A percentile compares a stretch with the other conserved stretches of the same genome.
Conservation (phyloP, 2,797 vertebrate species). For the Malacoraja senta region DNA sequence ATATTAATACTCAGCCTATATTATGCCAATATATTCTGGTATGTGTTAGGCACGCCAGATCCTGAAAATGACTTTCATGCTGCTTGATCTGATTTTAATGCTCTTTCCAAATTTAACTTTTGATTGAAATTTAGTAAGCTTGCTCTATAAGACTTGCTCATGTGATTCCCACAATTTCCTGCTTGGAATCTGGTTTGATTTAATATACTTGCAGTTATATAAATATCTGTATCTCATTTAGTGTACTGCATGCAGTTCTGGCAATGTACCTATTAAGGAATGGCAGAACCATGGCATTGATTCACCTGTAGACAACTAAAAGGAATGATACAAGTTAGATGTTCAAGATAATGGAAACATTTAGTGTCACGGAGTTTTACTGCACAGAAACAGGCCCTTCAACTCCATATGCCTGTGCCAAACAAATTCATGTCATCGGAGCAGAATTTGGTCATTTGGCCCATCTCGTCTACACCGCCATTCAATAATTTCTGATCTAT, state of each 20-base stretch:
- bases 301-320: not conserved
- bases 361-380: not conserved
- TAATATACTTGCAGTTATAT: not conserved
- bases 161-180: not conserved
- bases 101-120: not conserved
- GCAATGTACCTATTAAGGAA: not conserved
- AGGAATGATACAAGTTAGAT: not conserved
- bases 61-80: not conserved
- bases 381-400: too few relatives aligned
- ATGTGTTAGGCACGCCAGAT: not conserved
- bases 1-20: not conserved
- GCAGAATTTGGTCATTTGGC: too few relatives aligned
- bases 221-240: not conserved
- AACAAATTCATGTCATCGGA: too few relatives aligned
- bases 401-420: too few relatives aligned
- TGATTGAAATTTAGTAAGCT: not conserved
- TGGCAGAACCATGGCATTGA: not conserved
- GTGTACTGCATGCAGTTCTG: not conserved
- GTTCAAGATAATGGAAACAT: not conserved
- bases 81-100: not conserved
- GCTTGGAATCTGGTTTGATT: not conserved
- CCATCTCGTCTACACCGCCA: too few relatives aligned
- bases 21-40: not conserved
- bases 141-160: not conserved
- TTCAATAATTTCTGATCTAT: too few relatives aligned